Base-by-base conservation (phyloP, 2,888 invertebrate species). In the Laothoe populi region DNA sequence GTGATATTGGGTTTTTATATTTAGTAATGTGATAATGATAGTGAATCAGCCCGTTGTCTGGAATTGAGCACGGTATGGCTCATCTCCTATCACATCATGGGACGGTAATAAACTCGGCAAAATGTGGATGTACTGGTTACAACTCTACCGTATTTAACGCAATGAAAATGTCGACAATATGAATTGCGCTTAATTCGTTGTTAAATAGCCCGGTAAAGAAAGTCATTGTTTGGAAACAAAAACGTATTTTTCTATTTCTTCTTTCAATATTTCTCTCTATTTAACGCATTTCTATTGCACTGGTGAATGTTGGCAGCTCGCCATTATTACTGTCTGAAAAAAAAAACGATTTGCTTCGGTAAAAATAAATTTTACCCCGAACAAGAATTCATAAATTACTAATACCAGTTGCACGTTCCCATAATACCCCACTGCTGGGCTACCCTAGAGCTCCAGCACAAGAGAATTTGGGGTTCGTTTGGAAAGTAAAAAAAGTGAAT, bases 141-240 rank as follows among this genome's bases (percentile, higher is more conserved):
- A 8, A 13, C 13, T 38, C 53, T 16, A 19, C 16, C n/a, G n/a
- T n/a, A n/a, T n/a, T 35, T 19, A 19, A 35, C 31, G 31, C 31
- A 19, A 53, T 35, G 26, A 8, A 10, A 35, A 53, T 53, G 49
- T 49, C 16, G 13, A 24, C 13, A 23, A 23, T n/a, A 5, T 44
- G 44, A 31, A 26, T 31, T 49, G 31, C n/a, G 7, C 1, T 7
- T 5, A n/a, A 24, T 24, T 24, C 24, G 31, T n/a, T 19, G 53
- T 53, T 35, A 53, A 53, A 35, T 21, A 19, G 19, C 4, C 16
- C 53, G 31, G 19, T 31, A 53, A 53, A 16, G 19, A 53, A 53
- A 19, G 53, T 53, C 35, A 35, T 53, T 31, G 53, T 53, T 35
- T 53, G 31, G 35, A 53, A 53, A 53, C 53, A 53, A 53, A 53